phyloP scores from a whole-genome alignment of 2,888 invertebrate genomes.

The Drosophila robusta region DNA sequence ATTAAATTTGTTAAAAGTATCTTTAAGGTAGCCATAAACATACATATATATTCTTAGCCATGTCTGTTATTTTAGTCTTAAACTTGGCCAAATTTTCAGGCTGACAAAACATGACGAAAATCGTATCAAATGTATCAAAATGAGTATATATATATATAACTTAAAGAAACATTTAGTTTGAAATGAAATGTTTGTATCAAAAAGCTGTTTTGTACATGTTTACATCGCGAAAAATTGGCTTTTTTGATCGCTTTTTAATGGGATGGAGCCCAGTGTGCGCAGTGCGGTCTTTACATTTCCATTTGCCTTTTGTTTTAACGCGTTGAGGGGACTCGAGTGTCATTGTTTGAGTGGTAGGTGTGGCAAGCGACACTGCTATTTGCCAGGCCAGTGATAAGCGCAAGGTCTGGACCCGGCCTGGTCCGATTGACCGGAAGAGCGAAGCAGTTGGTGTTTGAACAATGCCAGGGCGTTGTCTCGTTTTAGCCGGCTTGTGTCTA shows the following conservation, averaged over 20 bases:
- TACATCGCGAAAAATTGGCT: too few species aligned
- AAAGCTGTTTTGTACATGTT: too few species aligned
- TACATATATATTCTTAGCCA: too few species aligned
- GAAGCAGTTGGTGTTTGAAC: slow-evolving; percentile 36
- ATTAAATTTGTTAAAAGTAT: too few species aligned
- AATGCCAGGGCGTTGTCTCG: slow-evolving; percentile 36
- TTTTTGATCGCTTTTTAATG: slow-evolving; percentile 1
- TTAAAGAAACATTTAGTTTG: too few species aligned
- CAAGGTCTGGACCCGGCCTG: slow-evolving; percentile 1
- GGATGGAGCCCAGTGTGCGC: slow-evolving; percentile 28
- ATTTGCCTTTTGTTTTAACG: slow-evolving; percentile 26
- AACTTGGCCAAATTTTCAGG: too few species aligned
- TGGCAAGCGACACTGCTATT: slow-evolving; percentile 38
- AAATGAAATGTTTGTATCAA: too few species aligned
- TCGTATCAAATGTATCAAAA: too few species aligned
- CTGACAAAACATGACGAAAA: too few species aligned
- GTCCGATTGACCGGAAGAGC: slow-evolving; percentile 50
- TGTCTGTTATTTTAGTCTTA: too few species aligned
- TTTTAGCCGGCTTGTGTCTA: not conserved
- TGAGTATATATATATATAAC: too few species aligned
- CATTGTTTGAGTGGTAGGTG: slow-evolving; percentile 47
- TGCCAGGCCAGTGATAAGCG: slow-evolving; percentile 40
- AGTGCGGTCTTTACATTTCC: slow-evolving; percentile 12
- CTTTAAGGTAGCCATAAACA: too few species aligned
- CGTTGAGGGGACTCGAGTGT: slow-evolving; percentile 18